phyloP scores from a whole-genome alignment of 2,797 vertebrate species.

The Oreochromis grahami region DNA sequence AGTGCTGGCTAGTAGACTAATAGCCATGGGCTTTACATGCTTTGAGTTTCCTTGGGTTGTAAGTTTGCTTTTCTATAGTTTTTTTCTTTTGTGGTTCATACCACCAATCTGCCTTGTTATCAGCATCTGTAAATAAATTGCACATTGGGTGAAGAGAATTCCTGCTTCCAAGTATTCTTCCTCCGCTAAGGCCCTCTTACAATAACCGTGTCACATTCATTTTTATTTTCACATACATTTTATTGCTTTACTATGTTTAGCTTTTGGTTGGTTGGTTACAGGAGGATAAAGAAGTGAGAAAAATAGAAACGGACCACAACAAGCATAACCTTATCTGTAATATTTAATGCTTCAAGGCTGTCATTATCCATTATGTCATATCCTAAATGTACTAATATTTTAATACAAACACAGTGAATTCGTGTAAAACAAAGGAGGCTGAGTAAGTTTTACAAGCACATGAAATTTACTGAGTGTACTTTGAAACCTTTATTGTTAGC shows the following conservation, averaged over 20 bases:
- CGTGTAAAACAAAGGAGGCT: not conserved
- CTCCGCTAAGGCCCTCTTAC: not conserved
- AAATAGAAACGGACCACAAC: not conserved
- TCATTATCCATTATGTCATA: no score
- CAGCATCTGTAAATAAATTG: not conserved
- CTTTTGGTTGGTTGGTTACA: not conserved
- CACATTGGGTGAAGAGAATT: not conserved
- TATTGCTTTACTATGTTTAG: not conserved
- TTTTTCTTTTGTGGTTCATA: not conserved
- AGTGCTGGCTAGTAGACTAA: not conserved
- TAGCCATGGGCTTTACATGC: fast-evolving
- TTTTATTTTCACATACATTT: not conserved
- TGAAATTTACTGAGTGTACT: not conserved
- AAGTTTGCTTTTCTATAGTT: not conserved
- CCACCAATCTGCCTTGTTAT: not conserved
- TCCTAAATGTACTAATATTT: not conserved
- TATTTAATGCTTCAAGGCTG: not conserved
- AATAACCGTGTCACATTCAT: not conserved
- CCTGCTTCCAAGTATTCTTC: not conserved
- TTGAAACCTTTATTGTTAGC: not conserved
- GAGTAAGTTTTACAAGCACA: not conserved
- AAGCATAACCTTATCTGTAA: not conserved
- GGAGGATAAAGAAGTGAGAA: not conserved
- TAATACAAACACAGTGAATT: not conserved
- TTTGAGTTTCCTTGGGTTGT: not conserved